Conservation (phyloP, 2,888 invertebrate species). For the Polydrusus cervinus region DNA sequence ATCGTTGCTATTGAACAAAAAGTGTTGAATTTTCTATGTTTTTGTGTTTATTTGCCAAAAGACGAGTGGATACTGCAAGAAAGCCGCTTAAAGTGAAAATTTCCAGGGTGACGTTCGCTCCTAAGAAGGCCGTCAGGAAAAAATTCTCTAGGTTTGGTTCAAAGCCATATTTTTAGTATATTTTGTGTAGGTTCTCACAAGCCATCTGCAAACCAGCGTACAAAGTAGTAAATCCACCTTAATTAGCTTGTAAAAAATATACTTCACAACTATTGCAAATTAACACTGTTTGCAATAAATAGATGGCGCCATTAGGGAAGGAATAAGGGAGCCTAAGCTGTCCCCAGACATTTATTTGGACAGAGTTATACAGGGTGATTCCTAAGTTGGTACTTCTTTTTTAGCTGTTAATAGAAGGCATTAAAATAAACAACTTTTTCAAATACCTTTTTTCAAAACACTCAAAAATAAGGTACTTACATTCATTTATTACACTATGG, state of each 20-base stretch:
- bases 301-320: too few relatives aligned
- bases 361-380: too few relatives aligned
- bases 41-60: not conserved
- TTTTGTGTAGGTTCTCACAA: not conserved
- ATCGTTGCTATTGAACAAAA: too few relatives aligned
- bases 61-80: constrained; percentile 56
- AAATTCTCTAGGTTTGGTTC: constrained; percentile 59
- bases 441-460: too few relatives aligned
- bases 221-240: not conserved
- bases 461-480: too few relatives aligned
- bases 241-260: not conserved
- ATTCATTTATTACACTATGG: too few relatives aligned
- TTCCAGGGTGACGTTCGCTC: constrained; percentile 47
- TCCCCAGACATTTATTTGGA: too few relatives aligned
- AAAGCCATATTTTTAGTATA: not conserved
- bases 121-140: constrained; percentile 59
- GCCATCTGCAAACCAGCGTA: not conserved
- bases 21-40: not conserved
- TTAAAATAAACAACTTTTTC: too few relatives aligned
- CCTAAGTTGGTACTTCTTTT: too few relatives aligned
- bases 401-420: too few relatives aligned
- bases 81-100: constrained; percentile 43
- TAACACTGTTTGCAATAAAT: not conserved
- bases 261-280: not conserved
- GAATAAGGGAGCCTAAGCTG: too few relatives aligned